Conservation (phyloP, 2,888 invertebrate species). For the Hylaea fasciaria region DNA sequence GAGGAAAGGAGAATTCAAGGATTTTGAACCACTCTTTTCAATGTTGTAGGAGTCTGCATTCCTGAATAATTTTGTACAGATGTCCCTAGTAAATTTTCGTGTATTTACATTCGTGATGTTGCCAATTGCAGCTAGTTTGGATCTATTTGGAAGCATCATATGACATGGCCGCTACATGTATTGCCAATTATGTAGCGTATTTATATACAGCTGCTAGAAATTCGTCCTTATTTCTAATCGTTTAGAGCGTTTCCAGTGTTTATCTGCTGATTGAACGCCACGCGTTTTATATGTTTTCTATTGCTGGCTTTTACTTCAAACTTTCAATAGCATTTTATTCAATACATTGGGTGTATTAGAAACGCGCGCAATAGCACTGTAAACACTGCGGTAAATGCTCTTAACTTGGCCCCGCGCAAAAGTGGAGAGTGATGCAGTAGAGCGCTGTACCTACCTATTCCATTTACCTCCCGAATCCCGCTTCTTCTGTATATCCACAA, state of each 20-base stretch:
- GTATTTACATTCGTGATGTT: slow-evolving; percentile 33
- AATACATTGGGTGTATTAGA: too few relatives aligned
- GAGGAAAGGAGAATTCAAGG: slow-evolving; percentile 14
- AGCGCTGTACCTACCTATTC: too few relatives aligned
- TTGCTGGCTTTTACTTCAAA: too few relatives aligned
- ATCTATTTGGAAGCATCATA: slow-evolving; percentile 45
- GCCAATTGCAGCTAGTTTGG: slow-evolving; percentile 41
- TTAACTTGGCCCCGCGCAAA: too few relatives aligned
- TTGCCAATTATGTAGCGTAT: slow-evolving; percentile 58
- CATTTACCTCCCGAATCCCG: too few relatives aligned
- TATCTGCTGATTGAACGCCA: too few relatives aligned
- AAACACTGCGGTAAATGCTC: too few relatives aligned
- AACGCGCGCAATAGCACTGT: too few relatives aligned
- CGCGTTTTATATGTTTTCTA: too few relatives aligned
- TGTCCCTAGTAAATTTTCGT: slow-evolving; percentile 20
- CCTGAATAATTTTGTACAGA: not conserved
- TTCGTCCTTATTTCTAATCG: slow-evolving; percentile 24
- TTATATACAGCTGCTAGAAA: slow-evolving; percentile 64
- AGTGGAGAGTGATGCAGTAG: not conserved
- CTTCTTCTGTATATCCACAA: too few relatives aligned
- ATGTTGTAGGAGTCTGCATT: not conserved
- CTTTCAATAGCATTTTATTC: too few relatives aligned
- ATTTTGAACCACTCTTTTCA: not conserved
- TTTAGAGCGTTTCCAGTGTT: not conserved
- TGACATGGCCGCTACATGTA: slow-evolving; percentile 62